Conservation (phyloP, 2,113 vertebrate species). For the Alectura lathami region DNA sequence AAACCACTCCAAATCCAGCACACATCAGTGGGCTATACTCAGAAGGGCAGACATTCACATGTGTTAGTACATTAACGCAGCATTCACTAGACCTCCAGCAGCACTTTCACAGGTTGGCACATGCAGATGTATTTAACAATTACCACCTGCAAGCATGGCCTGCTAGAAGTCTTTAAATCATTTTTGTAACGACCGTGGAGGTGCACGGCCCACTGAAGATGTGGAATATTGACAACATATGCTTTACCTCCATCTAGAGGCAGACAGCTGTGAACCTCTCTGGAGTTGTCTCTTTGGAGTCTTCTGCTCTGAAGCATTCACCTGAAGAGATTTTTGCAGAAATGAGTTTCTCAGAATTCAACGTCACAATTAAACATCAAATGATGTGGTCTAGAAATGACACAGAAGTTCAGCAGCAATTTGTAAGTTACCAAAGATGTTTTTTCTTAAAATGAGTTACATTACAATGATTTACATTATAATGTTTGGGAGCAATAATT, state of each 20-base stretch:
- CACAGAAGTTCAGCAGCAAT: neutral
- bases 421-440: neutral
- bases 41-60: neutral
- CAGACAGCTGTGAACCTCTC: neutral
- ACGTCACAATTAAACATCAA: neutral
- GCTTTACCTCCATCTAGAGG: conserved; percentile 78
- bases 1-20: neutral
- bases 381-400: neutral
- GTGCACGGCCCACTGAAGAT: neutral
- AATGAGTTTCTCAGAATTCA: neutral
- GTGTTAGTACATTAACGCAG: too few relatives aligned
- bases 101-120: neutral
- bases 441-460: neutral
- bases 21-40: neutral
- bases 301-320: conserved; percentile 50
- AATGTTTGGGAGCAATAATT: neutral
- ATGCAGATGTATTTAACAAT: neutral
- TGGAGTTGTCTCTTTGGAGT: neutral
- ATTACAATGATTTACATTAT: neutral
- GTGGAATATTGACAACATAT: neutral
- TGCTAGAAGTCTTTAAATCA: neutral
- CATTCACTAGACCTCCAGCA: neutral
- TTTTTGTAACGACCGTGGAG: neutral
- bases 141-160: neutral
- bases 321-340: conserved; percentile 61